Conservation (phyloP, 2,888 invertebrate genomes). For the Cheilosia urbana region DNA sequence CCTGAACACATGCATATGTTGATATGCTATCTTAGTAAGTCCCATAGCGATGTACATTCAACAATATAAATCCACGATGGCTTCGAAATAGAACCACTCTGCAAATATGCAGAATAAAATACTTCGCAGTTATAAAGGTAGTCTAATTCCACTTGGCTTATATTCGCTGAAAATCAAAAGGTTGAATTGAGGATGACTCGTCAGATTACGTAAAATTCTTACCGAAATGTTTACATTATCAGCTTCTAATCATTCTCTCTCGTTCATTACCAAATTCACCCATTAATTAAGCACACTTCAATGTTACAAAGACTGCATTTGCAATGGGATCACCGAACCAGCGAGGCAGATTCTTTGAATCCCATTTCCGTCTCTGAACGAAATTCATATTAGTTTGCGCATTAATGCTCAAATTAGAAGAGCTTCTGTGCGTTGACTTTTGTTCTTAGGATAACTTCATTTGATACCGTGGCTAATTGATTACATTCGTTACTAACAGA, state of each 20-base stretch:
- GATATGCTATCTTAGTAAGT: neutral
- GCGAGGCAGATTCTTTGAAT: neutral
- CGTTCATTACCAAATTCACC: slow-evolving; percentile 3
- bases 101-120: too few relatives aligned
- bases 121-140: too few relatives aligned
- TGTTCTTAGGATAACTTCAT: too few relatives aligned
- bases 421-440: neutral
- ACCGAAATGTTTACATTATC: neutral
- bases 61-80: neutral
- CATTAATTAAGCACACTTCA: neutral
- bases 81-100: neutral
- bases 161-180: too few relatives aligned
- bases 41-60: neutral
- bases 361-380: neutral
- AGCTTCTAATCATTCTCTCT: neutral
- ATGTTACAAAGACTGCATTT: too few relatives aligned
- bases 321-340: neutral
- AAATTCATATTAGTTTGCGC: neutral
- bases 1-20: neutral
- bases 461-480: too few relatives aligned
- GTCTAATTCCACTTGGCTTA: too few relatives aligned
- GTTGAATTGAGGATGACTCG: neutral
- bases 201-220: slow-evolving; percentile 1
- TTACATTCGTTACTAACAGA: too few relatives aligned
- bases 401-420: neutral